Evolutionary conservation across 2,888 invertebrate species (phyloP).

Genomic region (Hofmannophila pseudospretella): DNA sequence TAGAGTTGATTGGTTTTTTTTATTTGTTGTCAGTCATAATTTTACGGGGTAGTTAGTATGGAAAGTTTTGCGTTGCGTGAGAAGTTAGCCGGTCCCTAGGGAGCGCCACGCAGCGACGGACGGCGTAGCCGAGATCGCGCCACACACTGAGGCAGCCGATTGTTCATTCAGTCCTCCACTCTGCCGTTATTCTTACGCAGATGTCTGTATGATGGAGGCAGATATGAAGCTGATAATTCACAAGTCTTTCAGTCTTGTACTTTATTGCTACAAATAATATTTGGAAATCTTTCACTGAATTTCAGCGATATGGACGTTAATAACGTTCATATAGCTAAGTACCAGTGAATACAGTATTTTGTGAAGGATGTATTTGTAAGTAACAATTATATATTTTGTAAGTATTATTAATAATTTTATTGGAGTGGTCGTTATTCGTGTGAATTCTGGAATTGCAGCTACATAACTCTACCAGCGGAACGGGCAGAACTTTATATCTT

Average conservation of each 20-base stretch:
- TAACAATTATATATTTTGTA: too few relatives aligned
- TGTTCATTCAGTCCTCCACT: constrained; percentile 64
- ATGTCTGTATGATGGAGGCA: constrained; percentile 55
- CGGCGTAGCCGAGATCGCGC: constrained; percentile 43
- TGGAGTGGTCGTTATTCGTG: too few relatives aligned
- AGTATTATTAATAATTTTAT: too few relatives aligned
- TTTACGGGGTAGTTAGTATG: constrained; percentile 13
- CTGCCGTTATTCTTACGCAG: constrained; percentile 72
- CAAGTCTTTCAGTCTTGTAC: constrained; percentile 2
- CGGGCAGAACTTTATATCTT: too few relatives aligned
- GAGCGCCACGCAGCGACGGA: constrained; percentile 39
- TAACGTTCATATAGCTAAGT: too few relatives aligned
- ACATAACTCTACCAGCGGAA: too few relatives aligned
- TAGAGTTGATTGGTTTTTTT: neutral
- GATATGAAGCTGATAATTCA: constrained; percentile 32
- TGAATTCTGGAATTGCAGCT: too few relatives aligned
- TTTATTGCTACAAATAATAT: too few relatives aligned
- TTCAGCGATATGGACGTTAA: too few relatives aligned
- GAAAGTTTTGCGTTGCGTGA: constrained; percentile 38
- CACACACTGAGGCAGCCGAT: constrained; percentile 67
- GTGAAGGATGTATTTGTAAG: too few relatives aligned
- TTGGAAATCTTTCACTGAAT: too few relatives aligned
- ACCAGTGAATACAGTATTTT: too few relatives aligned
- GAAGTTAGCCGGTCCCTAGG: constrained; percentile 46
- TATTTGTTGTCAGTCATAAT: neutral